Evolutionary conservation across 2,888 invertebrate species (phyloP).

Genomic region (Acleris emargana): DNA sequence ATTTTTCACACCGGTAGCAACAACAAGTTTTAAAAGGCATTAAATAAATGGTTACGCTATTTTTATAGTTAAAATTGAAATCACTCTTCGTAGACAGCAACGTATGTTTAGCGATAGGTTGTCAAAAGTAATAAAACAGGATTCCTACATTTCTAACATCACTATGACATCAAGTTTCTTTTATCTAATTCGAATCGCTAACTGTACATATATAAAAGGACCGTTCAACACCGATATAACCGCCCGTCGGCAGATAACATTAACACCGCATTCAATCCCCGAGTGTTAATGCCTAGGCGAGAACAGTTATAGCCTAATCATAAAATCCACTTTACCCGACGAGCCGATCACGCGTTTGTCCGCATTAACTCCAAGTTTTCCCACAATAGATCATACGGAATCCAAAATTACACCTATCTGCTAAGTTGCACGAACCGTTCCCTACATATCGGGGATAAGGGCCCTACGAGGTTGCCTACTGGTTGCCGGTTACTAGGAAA

Average conservation of each 20-base stretch:
- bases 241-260: conserved; percentile 4
- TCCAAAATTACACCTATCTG: conserved; percentile 45
- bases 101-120: conserved; percentile 18
- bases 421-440: conserved; percentile 53
- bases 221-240: conserved; percentile 3
- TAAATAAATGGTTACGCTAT: conserved; percentile 1
- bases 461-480: conserved; percentile 44
- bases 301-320: conserved; percentile 20
- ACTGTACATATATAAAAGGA: conserved; percentile 33
- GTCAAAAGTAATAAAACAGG: conserved; percentile 34
- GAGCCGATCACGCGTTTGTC: conserved; percentile 21
- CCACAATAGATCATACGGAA: conserved; percentile 41
- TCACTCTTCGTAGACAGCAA: conserved; percentile 17
- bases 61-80: not conserved
- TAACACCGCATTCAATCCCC: conserved; percentile 19
- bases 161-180: conserved; percentile 54
- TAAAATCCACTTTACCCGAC: conserved; percentile 25
- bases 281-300: conserved; percentile 21
- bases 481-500: conserved; percentile 54
- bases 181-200: conserved; percentile 48
- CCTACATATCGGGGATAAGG: conserved; percentile 45
- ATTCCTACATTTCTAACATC: conserved; percentile 41
- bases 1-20: too few species aligned
- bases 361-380: conserved; percentile 29
- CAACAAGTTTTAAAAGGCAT: too few species aligned